Evolutionary conservation across 2,113 vertebrate genomes (phyloP).

Genomic region (Tachysurus vachellii): DNA sequence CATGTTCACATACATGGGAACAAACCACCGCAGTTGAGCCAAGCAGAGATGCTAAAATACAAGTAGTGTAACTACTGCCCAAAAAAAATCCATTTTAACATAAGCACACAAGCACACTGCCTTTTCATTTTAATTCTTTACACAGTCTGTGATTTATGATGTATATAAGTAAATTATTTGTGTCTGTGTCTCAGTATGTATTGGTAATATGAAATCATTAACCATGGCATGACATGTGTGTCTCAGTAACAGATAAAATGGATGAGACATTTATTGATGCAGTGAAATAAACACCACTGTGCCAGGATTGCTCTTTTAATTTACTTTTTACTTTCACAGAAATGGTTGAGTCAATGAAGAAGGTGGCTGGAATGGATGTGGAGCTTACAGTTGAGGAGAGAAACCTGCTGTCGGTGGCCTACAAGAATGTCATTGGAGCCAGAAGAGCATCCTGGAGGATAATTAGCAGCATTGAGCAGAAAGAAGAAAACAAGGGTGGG

Average conservation of each 20-base stretch:
- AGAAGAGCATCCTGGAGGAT: slow-evolving; percentile 99
- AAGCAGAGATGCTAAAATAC: neutral
- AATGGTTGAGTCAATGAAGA: slow-evolving; percentile 99
- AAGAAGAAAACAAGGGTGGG: slow-evolving; percentile 93
- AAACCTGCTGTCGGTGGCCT: slow-evolving; percentile 96
- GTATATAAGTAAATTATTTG: neutral
- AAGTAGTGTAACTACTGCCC: neutral
- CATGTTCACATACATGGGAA: neutral
- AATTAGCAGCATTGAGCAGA: slow-evolving; percentile 99
- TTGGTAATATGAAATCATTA: neutral
- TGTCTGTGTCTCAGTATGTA: neutral
- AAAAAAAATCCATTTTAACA: neutral
- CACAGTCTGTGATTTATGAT: neutral
- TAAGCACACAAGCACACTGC: neutral
- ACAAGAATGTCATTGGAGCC: slow-evolving; percentile 98
- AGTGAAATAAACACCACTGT: neutral
- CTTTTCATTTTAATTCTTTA: neutral
- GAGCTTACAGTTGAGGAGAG: slow-evolving; percentile 97
- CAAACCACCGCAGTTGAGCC: neutral
- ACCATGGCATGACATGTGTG: neutral
- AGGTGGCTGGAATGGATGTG: slow-evolving; percentile 92
- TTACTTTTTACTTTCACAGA: slow-evolving; percentile 68
- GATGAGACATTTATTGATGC: neutral
- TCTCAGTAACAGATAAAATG: neutral
- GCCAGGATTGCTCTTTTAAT: neutral